Percentiles rank a stretch among this genome's conserved stretches.
Conservation (phyloP, 2,797 vertebrate genomes). For the Phylloscopus collybita region DNA sequence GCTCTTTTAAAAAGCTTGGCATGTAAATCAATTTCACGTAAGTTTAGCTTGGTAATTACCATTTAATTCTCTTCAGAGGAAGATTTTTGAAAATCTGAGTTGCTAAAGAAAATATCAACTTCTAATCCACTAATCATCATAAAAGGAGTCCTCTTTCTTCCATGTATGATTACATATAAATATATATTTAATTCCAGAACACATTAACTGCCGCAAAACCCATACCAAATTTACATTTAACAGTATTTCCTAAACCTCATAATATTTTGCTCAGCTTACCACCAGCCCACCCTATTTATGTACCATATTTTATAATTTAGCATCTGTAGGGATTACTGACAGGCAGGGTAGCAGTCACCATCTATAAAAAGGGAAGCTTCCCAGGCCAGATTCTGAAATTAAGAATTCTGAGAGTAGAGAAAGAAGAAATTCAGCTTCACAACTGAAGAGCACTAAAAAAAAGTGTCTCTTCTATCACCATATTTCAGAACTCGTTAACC, state of each 20-base stretch:
- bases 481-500: neutral
- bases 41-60: neutral
- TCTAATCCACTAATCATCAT: neutral
- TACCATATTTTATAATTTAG: neutral
- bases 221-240: neutral
- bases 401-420: neutral
- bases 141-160: neutral
- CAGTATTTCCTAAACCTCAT: neutral
- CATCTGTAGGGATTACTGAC: neutral
- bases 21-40: neutral
- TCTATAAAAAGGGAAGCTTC: neutral
- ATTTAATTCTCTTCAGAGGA: neutral
- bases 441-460: neutral
- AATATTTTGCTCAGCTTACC: neutral
- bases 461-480: neutral
- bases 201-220: neutral
- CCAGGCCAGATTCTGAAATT: neutral
- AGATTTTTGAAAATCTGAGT: neutral
- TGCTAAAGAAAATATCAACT: neutral
- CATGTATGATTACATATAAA: neutral
- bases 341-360: neutral
- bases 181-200: neutral
- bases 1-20: neutral
- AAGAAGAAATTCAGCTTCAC: neutral
- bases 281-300: neutral